Evolutionary conservation across 2,888 invertebrate species (phyloP), one percentile per base, ranked within the genome.

Genomic region (Calliphora vomitoria): DNA sequence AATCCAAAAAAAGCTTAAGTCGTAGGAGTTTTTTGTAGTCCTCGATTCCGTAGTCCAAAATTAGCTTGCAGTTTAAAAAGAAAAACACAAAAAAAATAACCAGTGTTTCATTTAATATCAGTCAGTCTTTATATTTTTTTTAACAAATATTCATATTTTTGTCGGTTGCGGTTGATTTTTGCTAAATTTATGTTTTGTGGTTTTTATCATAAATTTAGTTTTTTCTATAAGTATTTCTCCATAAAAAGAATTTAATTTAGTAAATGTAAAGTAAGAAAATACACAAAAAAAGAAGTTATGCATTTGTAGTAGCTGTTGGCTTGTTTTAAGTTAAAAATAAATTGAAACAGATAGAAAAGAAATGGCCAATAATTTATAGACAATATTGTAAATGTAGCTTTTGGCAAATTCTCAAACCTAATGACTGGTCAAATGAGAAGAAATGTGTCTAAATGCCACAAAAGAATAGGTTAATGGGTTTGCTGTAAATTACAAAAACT

Each of bases 331-430:
- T 18, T 55, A 44, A 69, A 25, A 68, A 25, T 31, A 47, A 18
- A 78, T 15, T 8, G 4, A 82, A 50, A 6, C 3, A 58, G 11
- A 50, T 10, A 5, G 4, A 8, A 25, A 69, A 69, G 15, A 62
- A 60, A 53, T 13, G 1, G 18, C 5, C 20, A 74, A 31, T 31
- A 50, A 38, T 50, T 69, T 50, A 75, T 75, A 44, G 47, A 68
- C 68, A 84, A 80, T 85, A 69, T 69, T 47, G 53, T 50, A 71
- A 85, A 85, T 81, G 80, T 69, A 75, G 11, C 11, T 81, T 75
- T 85, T 85, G 85, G 85, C 81, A 81, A 55, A 62, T 55, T 44
- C 62, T 69, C 69, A 75, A 85, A 62, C 11, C 35, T 20, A 53
- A 47, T 74, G 41, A 20, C 66, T 58, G 58, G 58, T 79, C 68